Evolutionary conservation across 2,797 vertebrate species (phyloP).

Genomic region (Sciurus carolinensis): DNA sequence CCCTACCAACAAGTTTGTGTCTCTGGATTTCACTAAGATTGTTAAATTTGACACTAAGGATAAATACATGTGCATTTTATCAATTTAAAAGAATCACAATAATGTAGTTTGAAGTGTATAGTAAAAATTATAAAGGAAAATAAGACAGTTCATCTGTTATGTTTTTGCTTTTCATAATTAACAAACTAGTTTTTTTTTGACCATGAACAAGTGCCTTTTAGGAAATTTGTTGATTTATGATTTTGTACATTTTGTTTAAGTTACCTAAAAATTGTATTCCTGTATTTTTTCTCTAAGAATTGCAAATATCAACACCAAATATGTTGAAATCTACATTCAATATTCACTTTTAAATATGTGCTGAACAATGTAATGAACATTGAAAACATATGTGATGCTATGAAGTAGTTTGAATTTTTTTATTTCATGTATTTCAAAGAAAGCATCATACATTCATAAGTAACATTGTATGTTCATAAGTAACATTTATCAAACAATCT

Average conservation of each 20-base stretch:
- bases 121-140: constrained; percentile 44
- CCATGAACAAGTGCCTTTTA: background rate
- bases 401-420: constrained; percentile 17
- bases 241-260: constrained; percentile 1
- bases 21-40: background rate
- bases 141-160: background rate
- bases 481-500: background rate
- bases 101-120: background rate
- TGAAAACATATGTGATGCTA: background rate
- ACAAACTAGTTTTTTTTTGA: background rate
- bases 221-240: background rate
- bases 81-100: background rate
- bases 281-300: background rate
- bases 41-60: background rate
- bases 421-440: constrained; percentile 30
- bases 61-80: background rate
- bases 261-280: background rate
- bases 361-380: background rate
- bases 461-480: too few species aligned
- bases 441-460: background rate
- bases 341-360: background rate
- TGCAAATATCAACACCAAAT: background rate
- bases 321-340: background rate
- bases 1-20: background rate
- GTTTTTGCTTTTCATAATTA: constrained; percentile 35